Evolutionary conservation across 2,888 invertebrate species (phyloP).

Genomic region (Gonocerus acuteangulatus): DNA sequence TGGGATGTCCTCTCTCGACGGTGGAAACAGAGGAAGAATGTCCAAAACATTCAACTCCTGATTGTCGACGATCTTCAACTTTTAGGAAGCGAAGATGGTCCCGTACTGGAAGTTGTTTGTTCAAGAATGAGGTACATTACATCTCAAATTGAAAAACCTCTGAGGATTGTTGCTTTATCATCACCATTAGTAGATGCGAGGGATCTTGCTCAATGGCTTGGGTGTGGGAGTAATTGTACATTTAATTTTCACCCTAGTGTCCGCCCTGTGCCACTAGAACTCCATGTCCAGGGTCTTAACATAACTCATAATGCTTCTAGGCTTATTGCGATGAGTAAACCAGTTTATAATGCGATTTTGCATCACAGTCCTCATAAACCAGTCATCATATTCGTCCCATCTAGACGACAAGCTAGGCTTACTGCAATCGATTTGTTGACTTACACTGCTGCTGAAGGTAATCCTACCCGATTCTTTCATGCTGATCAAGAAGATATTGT

Average conservation of each 20-base stretch:
- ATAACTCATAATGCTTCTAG: constrained; percentile 95
- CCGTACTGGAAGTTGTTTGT: constrained; percentile 87
- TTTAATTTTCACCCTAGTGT: constrained; percentile 99
- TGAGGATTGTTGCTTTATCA: constrained; percentile 87
- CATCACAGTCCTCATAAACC: constrained; percentile 78
- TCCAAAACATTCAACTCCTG: constrained; percentile 92
- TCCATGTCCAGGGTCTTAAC: constrained; percentile 96
- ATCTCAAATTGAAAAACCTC: constrained; percentile 81
- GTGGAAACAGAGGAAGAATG: constrained; percentile 98
- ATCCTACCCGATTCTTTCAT: constrained; percentile 81
- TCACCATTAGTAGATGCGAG: constrained; percentile 90
- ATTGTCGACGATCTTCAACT: constrained; percentile 94
- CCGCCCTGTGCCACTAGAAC: constrained; percentile 84
- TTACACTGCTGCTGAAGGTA: constrained; percentile 81
- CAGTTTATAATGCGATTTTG: constrained; percentile 86
- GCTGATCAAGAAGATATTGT: constrained; percentile 78
- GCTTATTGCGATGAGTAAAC: constrained; percentile 95
- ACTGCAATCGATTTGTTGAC: constrained; percentile 94
- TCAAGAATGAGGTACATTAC: constrained; percentile 92
- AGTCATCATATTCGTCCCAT: constrained; percentile 83
- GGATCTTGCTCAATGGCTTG: constrained; percentile 93
- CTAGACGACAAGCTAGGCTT: constrained; percentile 81
- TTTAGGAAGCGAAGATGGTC: constrained; percentile 82
- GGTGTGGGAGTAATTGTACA: constrained; percentile 83
- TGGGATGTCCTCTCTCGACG: constrained; percentile 97